Base-by-base conservation (phyloP, 2,797 vertebrate species). In the Echeneis naucrates region DNA sequence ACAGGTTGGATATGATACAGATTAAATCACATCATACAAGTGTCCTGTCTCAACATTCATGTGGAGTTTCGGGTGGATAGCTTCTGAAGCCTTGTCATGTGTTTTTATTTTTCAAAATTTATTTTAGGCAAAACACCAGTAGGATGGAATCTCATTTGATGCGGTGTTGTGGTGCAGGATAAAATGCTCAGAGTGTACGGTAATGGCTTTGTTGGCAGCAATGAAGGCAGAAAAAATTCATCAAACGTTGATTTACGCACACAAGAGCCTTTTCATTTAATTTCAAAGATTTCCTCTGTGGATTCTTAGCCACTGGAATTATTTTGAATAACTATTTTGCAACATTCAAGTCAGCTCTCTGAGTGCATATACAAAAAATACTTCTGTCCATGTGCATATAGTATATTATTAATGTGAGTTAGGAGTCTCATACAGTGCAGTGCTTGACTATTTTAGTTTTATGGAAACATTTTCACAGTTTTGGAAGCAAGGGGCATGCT, bases 401-500 rank as follows among this genome's bases (percentile, higher is more conserved):
- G 33, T 35, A 35, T 8, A 35, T 67, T 54, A 55, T 78, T 47
- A 52, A 64, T 65, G 44, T 40, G 51, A 58, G 38, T 56, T 62
- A 65, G 8, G 40, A 61, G 42, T 17, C 8, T 33, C 33, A 6
- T 33, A 9, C 7, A 33, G 10, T 38, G 23, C n/a, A 10, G 14
- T 37, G 5, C 24, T 66, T 13, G 19, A 51, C 65, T 0, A 52
- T 71, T 71, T 65, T 30, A 57, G 16, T 52, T 68, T 17, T 56
- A n/a, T 75, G 56, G 72, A 26, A 74, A 17, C 68, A 16, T 81
- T 21, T 78, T 61, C 35, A 57, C 79, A 98, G 97, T 98, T 81
- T 89, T 97, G 81, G 96, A 98, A 93, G 96, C 95, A 3, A 95
- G 90, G 83, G 92, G 81, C 59, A 92, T 97, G 68, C 80, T 89